Conservation (phyloP, 2,888 invertebrate species). For the Pantelozetes paolii region DNA sequence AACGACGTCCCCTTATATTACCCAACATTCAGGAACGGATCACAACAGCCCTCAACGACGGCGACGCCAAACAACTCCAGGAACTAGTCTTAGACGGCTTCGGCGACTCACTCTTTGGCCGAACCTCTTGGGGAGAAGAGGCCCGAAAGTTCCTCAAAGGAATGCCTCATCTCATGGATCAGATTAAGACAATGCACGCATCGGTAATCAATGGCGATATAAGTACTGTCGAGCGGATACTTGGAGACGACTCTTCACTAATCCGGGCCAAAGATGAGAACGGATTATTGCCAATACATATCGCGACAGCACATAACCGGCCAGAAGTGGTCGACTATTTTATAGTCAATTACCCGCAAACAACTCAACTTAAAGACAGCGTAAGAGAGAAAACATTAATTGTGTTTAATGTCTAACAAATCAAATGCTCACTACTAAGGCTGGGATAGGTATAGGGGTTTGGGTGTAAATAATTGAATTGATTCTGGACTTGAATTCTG, state of each 20-base stretch:
- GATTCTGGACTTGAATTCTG: too few species aligned
- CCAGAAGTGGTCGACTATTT: slow-evolving; percentile 46
- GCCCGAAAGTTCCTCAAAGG: slow-evolving; percentile 71
- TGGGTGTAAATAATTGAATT: too few species aligned
- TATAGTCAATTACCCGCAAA: slow-evolving; percentile 43
- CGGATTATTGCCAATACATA: slow-evolving; percentile 46
- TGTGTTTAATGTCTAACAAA: not conserved
- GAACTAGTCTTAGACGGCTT: slow-evolving; percentile 49
- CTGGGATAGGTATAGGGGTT: not conserved
- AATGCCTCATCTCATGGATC: slow-evolving; percentile 44
- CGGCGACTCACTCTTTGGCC: slow-evolving; percentile 49
- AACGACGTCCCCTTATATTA: slow-evolving; percentile 40
- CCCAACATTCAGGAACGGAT: slow-evolving; percentile 46
- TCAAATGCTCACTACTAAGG: not conserved
- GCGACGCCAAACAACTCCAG: slow-evolving; percentile 47
- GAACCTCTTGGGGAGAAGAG: slow-evolving; percentile 62
- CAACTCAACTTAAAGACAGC: slow-evolving; percentile 44
- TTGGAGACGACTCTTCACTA: slow-evolving; percentile 43
- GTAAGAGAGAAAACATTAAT: slow-evolving; percentile 20
- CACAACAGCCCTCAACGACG: slow-evolving; percentile 46
- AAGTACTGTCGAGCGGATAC: slow-evolving; percentile 41
- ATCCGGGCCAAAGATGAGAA: slow-evolving; percentile 45
- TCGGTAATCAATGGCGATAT: slow-evolving; percentile 46
- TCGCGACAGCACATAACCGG: slow-evolving; percentile 46
- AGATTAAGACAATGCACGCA: slow-evolving; percentile 45